Conservation (phyloP, 2,888 invertebrate species). For the Dimorphilus gyrociliatus region DNA sequence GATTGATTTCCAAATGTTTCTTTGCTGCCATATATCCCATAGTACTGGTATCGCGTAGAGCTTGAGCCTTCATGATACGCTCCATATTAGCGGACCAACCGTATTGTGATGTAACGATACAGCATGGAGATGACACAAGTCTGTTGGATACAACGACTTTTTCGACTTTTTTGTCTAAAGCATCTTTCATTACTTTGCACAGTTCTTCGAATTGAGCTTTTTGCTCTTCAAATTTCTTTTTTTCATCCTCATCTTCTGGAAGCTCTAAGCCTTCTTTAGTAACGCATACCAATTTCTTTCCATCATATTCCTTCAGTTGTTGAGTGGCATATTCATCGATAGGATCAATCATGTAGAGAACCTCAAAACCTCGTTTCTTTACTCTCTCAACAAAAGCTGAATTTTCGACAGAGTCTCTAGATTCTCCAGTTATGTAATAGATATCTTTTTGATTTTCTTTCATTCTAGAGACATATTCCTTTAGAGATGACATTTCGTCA, state of each 20-base stretch:
- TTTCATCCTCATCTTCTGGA: constrained; percentile 90
- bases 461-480: constrained; percentile 92
- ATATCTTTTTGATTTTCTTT: constrained; percentile 96
- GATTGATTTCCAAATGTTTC: no score
- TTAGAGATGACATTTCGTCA: constrained; percentile 78
- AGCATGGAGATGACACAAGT: no score
- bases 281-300: constrained; percentile 79
- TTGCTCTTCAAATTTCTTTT: constrained; percentile 86
- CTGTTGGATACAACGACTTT: no score
- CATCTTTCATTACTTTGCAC: constrained; percentile 72
- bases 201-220: constrained; percentile 58
- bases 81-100: no score
- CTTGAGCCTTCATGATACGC: constrained; percentile 99
- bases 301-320: constrained; percentile 93
- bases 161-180: constrained; percentile 85
- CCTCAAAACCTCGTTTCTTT: constrained; percentile 88
- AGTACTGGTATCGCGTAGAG: no score
- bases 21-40: no score
- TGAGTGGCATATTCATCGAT: constrained; percentile 99
- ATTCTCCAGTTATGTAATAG: constrained; percentile 85
- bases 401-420: constrained; percentile 78
- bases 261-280: constrained; percentile 94
- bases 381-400: constrained; percentile 95
- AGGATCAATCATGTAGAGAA: constrained; percentile 93
- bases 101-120: no score